Conservation (phyloP, 2,113 vertebrate genomes). For the Rhadina sibilatrix region DNA sequence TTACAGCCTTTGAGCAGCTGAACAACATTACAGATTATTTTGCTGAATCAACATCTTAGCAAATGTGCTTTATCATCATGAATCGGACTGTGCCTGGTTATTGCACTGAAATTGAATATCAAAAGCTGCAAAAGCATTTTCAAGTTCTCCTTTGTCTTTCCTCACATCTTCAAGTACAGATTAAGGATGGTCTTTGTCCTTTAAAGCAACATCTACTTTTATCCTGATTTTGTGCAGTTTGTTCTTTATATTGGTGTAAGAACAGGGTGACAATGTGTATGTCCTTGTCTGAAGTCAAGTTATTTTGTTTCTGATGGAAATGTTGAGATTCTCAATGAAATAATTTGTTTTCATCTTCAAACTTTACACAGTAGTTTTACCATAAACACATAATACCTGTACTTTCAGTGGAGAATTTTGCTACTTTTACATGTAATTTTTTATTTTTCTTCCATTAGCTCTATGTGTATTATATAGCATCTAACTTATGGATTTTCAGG, state of each 20-base stretch:
- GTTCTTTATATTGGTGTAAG: neutral
- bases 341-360: neutral
- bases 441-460: neutral
- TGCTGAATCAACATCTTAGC: conserved; percentile 16
- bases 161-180: neutral
- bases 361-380: neutral
- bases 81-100: neutral
- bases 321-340: neutral
- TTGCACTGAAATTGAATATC: neutral
- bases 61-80: conserved; percentile 26
- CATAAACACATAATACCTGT: neutral
- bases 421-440: neutral
- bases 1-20: neutral
- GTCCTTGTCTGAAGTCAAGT: neutral
- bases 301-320: neutral
- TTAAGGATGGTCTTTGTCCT: neutral
- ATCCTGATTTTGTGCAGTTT: neutral
- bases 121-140: neutral
- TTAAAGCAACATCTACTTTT: neutral
- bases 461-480: neutral
- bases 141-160: neutral
- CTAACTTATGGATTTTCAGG: neutral
- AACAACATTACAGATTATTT: neutral
- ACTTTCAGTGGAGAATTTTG: neutral
- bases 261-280: neutral